Conservation (phyloP, 2,113 vertebrate species). For the Enhydra lutris region DNA sequence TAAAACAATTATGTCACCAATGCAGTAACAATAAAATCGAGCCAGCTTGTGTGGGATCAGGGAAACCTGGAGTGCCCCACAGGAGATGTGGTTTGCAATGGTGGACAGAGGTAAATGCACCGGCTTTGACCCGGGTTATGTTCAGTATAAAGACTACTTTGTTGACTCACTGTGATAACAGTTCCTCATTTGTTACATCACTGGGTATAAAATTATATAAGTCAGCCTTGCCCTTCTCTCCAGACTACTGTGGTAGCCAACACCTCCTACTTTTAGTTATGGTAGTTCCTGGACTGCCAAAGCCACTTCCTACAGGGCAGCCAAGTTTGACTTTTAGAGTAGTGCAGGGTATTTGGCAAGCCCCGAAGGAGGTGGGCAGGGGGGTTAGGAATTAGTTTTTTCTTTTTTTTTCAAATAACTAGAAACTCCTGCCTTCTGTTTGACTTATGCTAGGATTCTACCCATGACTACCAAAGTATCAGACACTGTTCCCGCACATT, state of each 20-base stretch:
- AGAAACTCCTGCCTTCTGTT: background rate
- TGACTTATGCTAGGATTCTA: background rate
- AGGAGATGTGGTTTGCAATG: slow-evolving; percentile 9
- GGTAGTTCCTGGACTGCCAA: slow-evolving; percentile 38
- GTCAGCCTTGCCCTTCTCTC: slow-evolving; percentile 53
- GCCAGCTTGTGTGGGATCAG: background rate
- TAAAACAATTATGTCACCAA: slow-evolving; percentile 24
- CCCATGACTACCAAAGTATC: background rate
- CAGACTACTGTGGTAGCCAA: slow-evolving; percentile 10
- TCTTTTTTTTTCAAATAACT: background rate
- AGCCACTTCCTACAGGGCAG: slow-evolving; percentile 37
- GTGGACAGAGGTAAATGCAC: slow-evolving; percentile 47
- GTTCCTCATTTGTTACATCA: slow-evolving; percentile 68
- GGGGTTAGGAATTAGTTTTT: background rate
- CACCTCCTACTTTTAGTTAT: slow-evolving; percentile 25
- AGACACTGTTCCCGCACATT: background rate
- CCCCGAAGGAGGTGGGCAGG: background rate
- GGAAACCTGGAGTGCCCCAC: background rate
- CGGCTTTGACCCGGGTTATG: slow-evolving; percentile 26
- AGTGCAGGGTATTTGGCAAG: background rate
- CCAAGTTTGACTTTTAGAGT: slow-evolving; percentile 45
- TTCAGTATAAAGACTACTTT: slow-evolving; percentile 63
- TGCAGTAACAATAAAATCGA: background rate
- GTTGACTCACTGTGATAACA: slow-evolving; percentile 59
- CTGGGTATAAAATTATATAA: slow-evolving; percentile 63